Conservation (phyloP, 2,888 invertebrate genomes). For the Stenichneumon culpator region DNA sequence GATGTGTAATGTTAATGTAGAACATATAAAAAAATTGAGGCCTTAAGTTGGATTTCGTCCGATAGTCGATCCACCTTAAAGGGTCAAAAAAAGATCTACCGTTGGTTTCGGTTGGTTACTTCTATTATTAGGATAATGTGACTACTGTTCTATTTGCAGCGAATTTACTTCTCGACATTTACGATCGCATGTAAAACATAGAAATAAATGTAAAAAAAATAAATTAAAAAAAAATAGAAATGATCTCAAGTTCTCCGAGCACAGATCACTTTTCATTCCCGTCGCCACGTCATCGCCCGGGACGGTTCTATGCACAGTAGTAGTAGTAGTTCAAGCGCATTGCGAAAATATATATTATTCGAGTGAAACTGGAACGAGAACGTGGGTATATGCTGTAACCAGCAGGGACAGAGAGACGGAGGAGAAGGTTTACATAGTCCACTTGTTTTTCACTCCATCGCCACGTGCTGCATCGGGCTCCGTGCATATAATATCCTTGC, state of each 20-base stretch:
- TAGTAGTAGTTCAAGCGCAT: conserved; percentile 49
- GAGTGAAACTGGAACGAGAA: conserved; percentile 68
- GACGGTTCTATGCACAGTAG: conserved; percentile 2
- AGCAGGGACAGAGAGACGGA: conserved; percentile 44
- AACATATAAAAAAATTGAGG: background rate
- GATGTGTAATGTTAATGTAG: background rate
- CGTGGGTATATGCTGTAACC: conserved; percentile 65
- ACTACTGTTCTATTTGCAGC: background rate
- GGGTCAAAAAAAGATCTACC: background rate
- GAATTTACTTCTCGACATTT: conserved; percentile 4
- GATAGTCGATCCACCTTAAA: background rate
- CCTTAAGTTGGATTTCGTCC: no score
- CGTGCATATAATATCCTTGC: conserved; percentile 64
- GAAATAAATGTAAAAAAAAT: background rate
- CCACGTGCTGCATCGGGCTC: conserved; percentile 55
- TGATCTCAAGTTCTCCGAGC: conserved; percentile 1
- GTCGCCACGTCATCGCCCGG: conserved; percentile 56
- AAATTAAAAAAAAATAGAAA: conserved; percentile 12
- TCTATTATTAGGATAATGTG: background rate
- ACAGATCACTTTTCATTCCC: conserved; percentile 47
- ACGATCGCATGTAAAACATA: conserved; percentile 28
- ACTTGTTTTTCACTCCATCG: conserved; percentile 67
- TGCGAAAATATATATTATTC: conserved; percentile 68
- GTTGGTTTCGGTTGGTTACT: background rate
- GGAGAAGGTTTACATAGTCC: conserved; percentile 68